Conservation (phyloP, 2,113 vertebrate genomes). For the Paramisgurnus dabryanus region DNA sequence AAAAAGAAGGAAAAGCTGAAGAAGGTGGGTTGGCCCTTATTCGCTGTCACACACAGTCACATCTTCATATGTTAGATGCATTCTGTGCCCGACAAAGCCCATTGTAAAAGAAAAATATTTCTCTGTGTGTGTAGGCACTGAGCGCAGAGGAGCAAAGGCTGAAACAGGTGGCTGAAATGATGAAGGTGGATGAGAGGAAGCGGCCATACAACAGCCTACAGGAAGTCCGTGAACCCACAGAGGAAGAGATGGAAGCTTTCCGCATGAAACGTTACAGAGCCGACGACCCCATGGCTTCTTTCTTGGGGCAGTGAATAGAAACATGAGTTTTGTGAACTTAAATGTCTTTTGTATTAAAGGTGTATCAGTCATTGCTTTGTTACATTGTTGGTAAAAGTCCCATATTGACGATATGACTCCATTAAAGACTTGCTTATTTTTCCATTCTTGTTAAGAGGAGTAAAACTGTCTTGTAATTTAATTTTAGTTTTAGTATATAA, state of each 20-base stretch:
- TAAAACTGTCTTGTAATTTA: background rate
- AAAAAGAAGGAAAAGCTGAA: slow-evolving; percentile 93
- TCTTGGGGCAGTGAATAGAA: slow-evolving; percentile 82
- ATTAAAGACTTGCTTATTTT: background rate
- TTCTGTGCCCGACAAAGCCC: background rate
- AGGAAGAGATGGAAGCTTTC: slow-evolving; percentile 98
- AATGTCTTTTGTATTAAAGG: background rate
- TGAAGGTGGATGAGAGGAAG: slow-evolving; percentile 93
- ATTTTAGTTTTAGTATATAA: background rate
- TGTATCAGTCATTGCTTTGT: too few species aligned
- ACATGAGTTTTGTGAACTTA: background rate
- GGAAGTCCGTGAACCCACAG: slow-evolving; percentile 88
- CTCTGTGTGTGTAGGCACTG: slow-evolving; percentile 78
- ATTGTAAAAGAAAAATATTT: background rate
- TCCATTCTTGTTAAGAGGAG: background rate
- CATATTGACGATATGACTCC: background rate
- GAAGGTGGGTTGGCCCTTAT: slow-evolving; percentile 74
- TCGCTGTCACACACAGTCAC: background rate
- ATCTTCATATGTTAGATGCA: background rate
- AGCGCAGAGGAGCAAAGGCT: slow-evolving; percentile 91
- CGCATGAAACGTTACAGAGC: slow-evolving; percentile 88
- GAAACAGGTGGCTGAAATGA: slow-evolving; percentile 83
- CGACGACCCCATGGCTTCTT: slow-evolving; percentile 96
- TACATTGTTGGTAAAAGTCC: background rate
- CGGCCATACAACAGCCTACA: slow-evolving; percentile 85